phyloP scores from a whole-genome alignment of 2,888 invertebrate species.

The Atherix ibis region DNA sequence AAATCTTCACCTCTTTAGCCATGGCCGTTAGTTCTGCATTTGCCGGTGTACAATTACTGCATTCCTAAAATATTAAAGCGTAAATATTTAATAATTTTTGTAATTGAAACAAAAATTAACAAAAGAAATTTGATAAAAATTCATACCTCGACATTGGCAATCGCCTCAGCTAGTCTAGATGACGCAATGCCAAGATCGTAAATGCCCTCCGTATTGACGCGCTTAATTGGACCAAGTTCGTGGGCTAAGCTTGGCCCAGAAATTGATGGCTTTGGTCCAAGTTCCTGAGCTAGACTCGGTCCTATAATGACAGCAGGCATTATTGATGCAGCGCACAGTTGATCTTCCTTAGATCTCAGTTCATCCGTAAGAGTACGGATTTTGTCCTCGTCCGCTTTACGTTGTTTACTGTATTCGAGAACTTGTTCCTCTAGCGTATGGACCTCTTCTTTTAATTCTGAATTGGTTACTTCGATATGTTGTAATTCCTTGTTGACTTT shows the following conservation, averaged over 20 bases:
- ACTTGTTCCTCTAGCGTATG: slow-evolving; percentile 44
- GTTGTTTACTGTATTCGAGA: slow-evolving; percentile 38
- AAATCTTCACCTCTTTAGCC: slow-evolving; percentile 8
- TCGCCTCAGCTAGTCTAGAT: slow-evolving; percentile 7
- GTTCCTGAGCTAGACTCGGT: slow-evolving; percentile 19
- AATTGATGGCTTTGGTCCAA: slow-evolving; percentile 5
- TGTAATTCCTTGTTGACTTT: slow-evolving; percentile 40
- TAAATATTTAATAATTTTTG: neutral
- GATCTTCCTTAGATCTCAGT: slow-evolving; percentile 29
- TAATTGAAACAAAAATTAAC: slow-evolving; percentile 2
- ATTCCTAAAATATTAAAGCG: slow-evolving; percentile 6
- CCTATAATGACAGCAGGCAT: too few species aligned
- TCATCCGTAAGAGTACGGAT: slow-evolving; percentile 42
- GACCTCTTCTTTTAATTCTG: slow-evolving; percentile 53
- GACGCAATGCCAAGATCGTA: slow-evolving; percentile 7
- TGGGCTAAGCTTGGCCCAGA: slow-evolving; percentile 23
- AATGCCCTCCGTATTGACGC: slow-evolving; percentile 3
- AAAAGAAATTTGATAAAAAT: slow-evolving; percentile 1
- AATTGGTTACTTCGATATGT: slow-evolving; percentile 50
- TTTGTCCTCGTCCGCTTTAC: slow-evolving; percentile 39
- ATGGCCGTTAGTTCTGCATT: slow-evolving; percentile 7
- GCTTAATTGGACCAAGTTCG: slow-evolving; percentile 21
- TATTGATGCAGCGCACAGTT: slow-evolving; percentile 20
- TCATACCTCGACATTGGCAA: slow-evolving; percentile 9
- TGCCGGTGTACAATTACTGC: slow-evolving; percentile 6